Base-by-base conservation (phyloP, 2,888 invertebrate species). In the Eristalis tenax region DNA sequence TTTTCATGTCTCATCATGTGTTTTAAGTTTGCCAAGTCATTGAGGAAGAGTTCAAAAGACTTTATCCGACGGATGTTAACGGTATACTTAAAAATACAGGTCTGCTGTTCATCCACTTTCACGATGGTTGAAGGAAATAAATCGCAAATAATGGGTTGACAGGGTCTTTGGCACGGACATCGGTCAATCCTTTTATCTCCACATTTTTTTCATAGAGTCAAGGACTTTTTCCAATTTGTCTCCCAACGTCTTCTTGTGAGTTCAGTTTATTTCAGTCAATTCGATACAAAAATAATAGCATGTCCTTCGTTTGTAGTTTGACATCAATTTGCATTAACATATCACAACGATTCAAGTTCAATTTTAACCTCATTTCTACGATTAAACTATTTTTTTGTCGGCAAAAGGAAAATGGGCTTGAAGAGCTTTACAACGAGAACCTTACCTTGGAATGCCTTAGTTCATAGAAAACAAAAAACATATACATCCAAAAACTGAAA, bases 361-460 rank as follows among this genome's bases (percentile, higher is more conserved):
- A 11, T 18, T 8, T 50, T 2, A 50, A 40, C 26, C 26, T 56
- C 10, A 15, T 57, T 35, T 28, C 32, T 11, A 15, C 10, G 10
- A 28, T 68, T 40, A 11, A 13, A 13, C 4, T 8, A 5, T 79
- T 59, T 4, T 32, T 23, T 38, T 61, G 43, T 59, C 71, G 57
- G 18, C 50, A 68, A 63, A 64, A 6, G 80, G 38, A 63, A 40
- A 28, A 50, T 77, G 76, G 84, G 61, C 73, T 80, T 66, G 11
- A 63, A 18, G 26, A 68, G 57, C 38, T 56, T 70, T 28, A 68
- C 23, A 32, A 38, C 68, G 40, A 73, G 15, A 64, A 69, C 13
- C 26, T 63, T 40, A 69, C 68, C 65, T 32, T 82, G 64, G 65
- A 70, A 76, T 76, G 83, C 86, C 83, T 86, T 77, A 78, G 83